Evolutionary conservation across 2,113 vertebrate species (phyloP), one percentile per base, ranked within the genome.

Genomic region (Anguilla japonica): DNA sequence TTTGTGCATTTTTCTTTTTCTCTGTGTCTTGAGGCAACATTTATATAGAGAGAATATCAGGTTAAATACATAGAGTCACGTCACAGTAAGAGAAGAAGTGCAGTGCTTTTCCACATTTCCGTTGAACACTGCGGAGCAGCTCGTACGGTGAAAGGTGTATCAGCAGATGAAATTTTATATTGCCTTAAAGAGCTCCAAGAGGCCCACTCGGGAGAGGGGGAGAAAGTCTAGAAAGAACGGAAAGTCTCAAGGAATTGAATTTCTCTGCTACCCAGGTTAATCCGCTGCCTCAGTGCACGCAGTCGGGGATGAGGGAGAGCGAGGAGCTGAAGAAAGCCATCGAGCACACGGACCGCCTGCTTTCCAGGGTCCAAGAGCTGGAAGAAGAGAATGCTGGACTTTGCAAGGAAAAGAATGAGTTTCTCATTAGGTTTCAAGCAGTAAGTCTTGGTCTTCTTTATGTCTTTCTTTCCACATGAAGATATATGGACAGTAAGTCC

Each of bases 271-370:
- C 86, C 89, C 85, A 91, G 90, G 92, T 91, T 79, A 91, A 92
- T 81, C 91, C 90, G 11, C 82, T 88, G 85, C 90, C 90, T 84
- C 90, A 88, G 87, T 85, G 83, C 60, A 11, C 86, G 87, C 83
- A 90, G 84, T 79, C 88, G 89, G 90, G 63, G 85, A 95, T 95
- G 94, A 95, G 92, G 89, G 93, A 94, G 84, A 88, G 93, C 93
- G 94, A 96, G 89, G 94, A 95, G 89, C 91, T 94, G 89, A 93
- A 92, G 92, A 94, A 90, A 92, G 93, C 93, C 84, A 60, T 91
- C 26, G 94, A 94, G 89, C 92, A 94, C 88, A 91, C 88, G 57
- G 94, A 95, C 41, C 89, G 86, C n/a, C 94, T 95, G 84, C 89
- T 93, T 50, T 89, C 90, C 79, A 89, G 84, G 29, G 88, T 94